Conservation (phyloP, 2,888 invertebrate genomes). For the Disparrhopalites patrizii region DNA sequence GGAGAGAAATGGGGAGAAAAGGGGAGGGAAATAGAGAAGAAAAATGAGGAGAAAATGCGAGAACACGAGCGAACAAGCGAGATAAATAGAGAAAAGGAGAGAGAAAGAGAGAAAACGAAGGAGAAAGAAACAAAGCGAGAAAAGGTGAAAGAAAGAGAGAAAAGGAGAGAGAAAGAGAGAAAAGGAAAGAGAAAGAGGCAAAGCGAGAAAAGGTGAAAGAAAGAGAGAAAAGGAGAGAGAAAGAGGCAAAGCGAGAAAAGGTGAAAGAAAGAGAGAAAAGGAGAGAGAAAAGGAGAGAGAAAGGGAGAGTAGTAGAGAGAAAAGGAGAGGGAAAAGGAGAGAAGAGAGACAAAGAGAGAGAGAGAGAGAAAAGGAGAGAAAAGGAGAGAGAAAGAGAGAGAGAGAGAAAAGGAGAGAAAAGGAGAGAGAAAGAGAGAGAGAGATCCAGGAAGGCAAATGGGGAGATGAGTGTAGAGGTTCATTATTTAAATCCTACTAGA, state of each 20-base stretch:
- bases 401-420: background rate
- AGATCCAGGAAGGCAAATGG: background rate
- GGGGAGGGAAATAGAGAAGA: too few species aligned
- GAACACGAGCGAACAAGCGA: too few species aligned
- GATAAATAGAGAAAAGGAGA: too few species aligned
- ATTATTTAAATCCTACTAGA: conserved; percentile 5
- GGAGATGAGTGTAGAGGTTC: background rate
- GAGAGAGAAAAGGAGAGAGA: background rate
- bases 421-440: background rate
- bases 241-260: too few species aligned
- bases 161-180: background rate
- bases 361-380: too few species aligned
- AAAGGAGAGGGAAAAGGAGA: background rate
- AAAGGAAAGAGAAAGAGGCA: background rate
- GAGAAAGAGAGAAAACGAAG: too few species aligned
- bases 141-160: too few species aligned
- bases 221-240: too few species aligned
- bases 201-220: background rate
- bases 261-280: background rate
- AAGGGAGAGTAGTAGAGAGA: background rate
- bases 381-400: too few species aligned
- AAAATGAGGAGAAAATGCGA: too few species aligned
- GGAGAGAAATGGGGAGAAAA: too few species aligned
- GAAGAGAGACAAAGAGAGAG: background rate
- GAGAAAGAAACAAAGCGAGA: too few species aligned